Base-by-base conservation (phyloP, 2,113 vertebrate genomes). In the Myanophis thanlyinensis region DNA sequence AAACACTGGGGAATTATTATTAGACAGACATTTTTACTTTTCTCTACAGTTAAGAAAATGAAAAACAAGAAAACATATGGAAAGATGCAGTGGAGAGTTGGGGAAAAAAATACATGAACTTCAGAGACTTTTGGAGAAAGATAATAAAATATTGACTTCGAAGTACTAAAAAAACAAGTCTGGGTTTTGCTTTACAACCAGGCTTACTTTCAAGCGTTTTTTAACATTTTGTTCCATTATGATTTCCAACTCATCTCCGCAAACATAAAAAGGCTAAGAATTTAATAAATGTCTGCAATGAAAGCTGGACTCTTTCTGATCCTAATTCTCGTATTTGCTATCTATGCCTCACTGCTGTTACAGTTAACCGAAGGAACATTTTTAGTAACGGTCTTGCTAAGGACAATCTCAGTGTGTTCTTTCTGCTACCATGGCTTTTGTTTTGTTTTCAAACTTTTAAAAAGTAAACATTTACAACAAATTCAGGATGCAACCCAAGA, bases 401-500 rank as follows among this genome's bases (percentile, higher is more conserved):
- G 15, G 90, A 49, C 53, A 62, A 40, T 2, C 0, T 0, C 48
- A 67, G 40, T 87, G 35, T 91, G 25, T 40, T 35, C 73, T 4
- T 91, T 62, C 53, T 59, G 85, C 47, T n/a, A 87, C 40, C 13
- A 87, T 44, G 47, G 46, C 67, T 93, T 89, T 48, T 86, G 73
- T 92, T 93, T 93, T 91, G 91, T 93, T 90, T 95, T 85, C 91
- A 56, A 67, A n/a, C 25, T 73, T 27, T 52, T 53, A 56, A 47
- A 6, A 35, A 12, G 49, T 0, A 46, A 13, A 40, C 56, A 88
- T 4, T 6, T 73, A 93, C 89, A 92, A 89, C 11, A 95, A 95
- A 52, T 52, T 22, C 49, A 91, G 73, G 8, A 53, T 46, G 10
- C 13, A 54, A 49, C 35, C 35, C 35, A 84, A 46, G 20, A 91